Evolutionary conservation across 2,797 vertebrate species (phyloP).

Genomic region (Gorsachius magnificus): DNA sequence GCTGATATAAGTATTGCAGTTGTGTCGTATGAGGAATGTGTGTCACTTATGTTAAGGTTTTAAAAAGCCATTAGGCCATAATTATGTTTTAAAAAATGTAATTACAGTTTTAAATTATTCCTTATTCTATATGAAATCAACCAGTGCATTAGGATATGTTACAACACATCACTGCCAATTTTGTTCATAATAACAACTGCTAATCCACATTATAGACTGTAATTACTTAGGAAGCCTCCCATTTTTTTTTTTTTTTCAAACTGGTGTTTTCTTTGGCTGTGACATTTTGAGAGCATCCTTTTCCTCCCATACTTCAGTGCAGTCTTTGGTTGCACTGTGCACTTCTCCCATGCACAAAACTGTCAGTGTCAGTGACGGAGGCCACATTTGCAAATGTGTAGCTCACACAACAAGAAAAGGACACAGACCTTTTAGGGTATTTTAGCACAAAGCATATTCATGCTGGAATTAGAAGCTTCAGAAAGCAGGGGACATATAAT

Average conservation of each 20-base stretch:
- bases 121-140: background rate
- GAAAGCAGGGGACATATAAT: background rate
- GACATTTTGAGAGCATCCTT: background rate
- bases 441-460: background rate
- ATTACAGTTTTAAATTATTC: background rate
- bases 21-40: background rate
- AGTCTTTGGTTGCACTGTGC: background rate
- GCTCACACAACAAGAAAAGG: background rate
- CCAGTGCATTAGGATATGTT: background rate
- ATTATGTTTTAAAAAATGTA: background rate
- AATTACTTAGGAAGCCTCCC: background rate
- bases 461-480: background rate
- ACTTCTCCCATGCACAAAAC: background rate
- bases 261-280: background rate
- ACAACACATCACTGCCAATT: background rate
- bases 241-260: background rate
- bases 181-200: background rate
- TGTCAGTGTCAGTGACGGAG: background rate
- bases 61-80: background rate
- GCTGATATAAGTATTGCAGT: background rate
- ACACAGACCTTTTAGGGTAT: background rate
- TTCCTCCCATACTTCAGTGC: background rate
- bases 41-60: background rate
- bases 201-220: background rate
- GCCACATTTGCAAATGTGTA: background rate